Percentiles rank a stretch among this genome's conserved stretches.
These are phyloP conservation scores for Xiphydria camelus DNA, from an alignment of 2,888 invertebrate species.

Conservation along the genomic window DNA sequence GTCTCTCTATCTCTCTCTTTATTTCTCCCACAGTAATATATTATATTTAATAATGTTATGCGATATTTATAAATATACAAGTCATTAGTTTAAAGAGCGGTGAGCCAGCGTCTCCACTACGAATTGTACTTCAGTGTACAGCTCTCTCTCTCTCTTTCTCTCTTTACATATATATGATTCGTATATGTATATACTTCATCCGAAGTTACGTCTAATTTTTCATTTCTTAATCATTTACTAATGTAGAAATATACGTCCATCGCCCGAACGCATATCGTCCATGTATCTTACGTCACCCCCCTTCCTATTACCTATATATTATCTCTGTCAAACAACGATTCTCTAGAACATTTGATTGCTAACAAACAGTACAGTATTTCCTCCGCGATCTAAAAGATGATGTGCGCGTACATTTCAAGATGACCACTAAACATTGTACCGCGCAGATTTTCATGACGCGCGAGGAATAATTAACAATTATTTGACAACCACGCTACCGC, in stretches of 20 bases:
- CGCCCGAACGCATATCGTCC: too few relatives aligned
- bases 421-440: too few relatives aligned
- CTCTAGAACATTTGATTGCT: background rate
- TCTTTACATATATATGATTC: too few relatives aligned
- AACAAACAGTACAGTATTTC: background rate
- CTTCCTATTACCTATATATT: constrained; percentile 26
- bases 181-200: constrained; percentile 29
- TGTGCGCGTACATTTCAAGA: too few relatives aligned
- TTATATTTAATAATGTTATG: constrained; percentile 43
- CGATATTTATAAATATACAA: constrained; percentile 57
- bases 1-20: constrained; percentile 26
- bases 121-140: constrained; percentile 39
- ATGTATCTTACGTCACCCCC: constrained; percentile 26
- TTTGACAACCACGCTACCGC: too few relatives aligned
- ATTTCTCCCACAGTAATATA: constrained; percentile 34
- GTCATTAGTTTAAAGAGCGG: constrained; percentile 47
- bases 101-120: constrained; percentile 45
- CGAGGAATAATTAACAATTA: too few relatives aligned
- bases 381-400: too few relatives aligned
- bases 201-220: constrained; percentile 33
- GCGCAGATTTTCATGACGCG: too few relatives aligned
- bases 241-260: too few relatives aligned
- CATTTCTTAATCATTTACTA: too few relatives aligned
- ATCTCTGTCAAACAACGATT: constrained; percentile 7
- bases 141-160: too few relatives aligned